Evolutionary conservation across 2,797 vertebrate species (phyloP).

Genomic region (Scomberomorus guttatus): DNA sequence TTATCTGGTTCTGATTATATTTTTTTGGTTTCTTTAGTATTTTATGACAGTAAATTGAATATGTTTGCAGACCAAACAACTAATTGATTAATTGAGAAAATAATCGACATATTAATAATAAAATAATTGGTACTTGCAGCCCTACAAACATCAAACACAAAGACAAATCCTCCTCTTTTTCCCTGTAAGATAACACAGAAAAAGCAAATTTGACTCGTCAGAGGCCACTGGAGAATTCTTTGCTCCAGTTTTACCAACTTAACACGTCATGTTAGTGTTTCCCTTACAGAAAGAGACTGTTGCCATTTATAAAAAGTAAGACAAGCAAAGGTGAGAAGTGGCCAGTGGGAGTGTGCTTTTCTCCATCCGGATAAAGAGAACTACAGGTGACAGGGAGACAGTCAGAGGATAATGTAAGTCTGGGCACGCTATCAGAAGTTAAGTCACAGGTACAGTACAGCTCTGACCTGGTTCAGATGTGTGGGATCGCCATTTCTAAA

Average conservation of each 20-base stretch:
- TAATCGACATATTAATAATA: too few species aligned
- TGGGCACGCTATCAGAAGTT: constrained; percentile 11
- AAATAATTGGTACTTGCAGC: too few species aligned
- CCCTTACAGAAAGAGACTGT: constrained; percentile 13
- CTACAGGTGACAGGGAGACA: constrained; percentile 53
- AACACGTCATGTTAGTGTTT: constrained; percentile 19
- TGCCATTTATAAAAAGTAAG: constrained; percentile 37
- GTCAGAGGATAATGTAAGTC: constrained; percentile 32
- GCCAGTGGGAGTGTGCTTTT: constrained; percentile 60
- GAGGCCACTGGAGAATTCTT: constrained; percentile 1
- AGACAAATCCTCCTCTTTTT: constrained; percentile 9
- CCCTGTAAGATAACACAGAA: constrained; percentile 2
- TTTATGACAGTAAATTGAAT: too few species aligned
- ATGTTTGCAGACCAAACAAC: too few species aligned
- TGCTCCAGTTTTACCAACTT: constrained; percentile 12
- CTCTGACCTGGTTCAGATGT: constrained; percentile 37
- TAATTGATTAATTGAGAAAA: too few species aligned
- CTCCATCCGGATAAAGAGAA: constrained; percentile 58
- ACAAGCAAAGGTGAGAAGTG: constrained; percentile 49
- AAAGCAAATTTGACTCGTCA: constrained; percentile 13
- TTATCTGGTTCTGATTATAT: too few species aligned
- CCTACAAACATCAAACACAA: constrained; percentile 8
- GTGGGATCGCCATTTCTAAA: constrained; percentile 19
- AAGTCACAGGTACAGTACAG: too few species aligned
- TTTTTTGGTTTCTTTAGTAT: too few species aligned